phyloP scores from a whole-genome alignment of 2,113 vertebrate genomes.

The Pedionomus torquatus region DNA sequence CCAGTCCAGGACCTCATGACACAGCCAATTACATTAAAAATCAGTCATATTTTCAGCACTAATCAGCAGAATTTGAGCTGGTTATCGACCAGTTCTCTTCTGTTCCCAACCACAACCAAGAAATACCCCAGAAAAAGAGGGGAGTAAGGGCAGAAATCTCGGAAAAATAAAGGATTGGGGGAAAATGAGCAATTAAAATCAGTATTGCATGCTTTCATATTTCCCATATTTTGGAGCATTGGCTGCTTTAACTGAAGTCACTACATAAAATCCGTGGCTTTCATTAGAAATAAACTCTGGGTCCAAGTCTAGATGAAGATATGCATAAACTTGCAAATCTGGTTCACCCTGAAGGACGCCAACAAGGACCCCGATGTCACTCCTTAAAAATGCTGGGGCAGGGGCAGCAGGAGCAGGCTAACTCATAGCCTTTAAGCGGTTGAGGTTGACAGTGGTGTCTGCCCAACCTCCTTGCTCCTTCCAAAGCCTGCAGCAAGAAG shows the following conservation, averaged over 20 bases:
- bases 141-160: not conserved
- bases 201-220: not conserved
- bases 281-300: not conserved
- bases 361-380: not conserved
- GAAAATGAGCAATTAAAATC: not conserved
- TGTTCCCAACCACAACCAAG: not conserved
- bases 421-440: not conserved
- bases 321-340: not conserved
- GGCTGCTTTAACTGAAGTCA: not conserved
- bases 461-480: not conserved
- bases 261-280: not conserved
- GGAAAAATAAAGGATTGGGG: not conserved
- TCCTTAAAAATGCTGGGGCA: not conserved
- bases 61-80: not conserved
- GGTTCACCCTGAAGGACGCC: not conserved
- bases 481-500: not conserved
- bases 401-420: fast-evolving
- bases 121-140: not conserved
- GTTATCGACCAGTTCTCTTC: not conserved
- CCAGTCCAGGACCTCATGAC: not conserved
- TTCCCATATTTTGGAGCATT: not conserved
- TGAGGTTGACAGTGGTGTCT: not conserved
- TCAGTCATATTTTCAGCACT: not conserved
- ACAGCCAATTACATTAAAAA: not conserved
- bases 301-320: not conserved